phyloP scores from a whole-genome alignment of 2,888 invertebrate genomes.

The Eledona agricola region DNA sequence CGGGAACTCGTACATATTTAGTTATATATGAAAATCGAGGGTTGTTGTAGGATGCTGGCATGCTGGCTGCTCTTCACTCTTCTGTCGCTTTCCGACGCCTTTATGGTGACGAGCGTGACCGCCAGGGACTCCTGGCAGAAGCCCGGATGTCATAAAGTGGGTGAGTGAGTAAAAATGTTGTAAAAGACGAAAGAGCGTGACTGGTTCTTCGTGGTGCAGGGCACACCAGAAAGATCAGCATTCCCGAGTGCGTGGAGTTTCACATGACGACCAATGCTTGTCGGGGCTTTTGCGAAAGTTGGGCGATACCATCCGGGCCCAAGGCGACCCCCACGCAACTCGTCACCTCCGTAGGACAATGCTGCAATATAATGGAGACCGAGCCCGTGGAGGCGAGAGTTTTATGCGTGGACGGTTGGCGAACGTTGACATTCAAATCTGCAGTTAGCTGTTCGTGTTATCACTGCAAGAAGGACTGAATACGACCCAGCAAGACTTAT shows the following conservation, averaged over 20 bases:
- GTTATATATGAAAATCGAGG: neutral
- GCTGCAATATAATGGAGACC: slow-evolving; percentile 90
- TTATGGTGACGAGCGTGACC: slow-evolving; percentile 50
- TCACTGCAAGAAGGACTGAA: slow-evolving; percentile 81
- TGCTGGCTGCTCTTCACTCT: slow-evolving; percentile 59
- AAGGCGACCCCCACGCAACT: slow-evolving; percentile 64
- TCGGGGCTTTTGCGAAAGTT: slow-evolving; percentile 87
- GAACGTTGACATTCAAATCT: slow-evolving; percentile 83
- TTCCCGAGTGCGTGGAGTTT: slow-evolving; percentile 86
- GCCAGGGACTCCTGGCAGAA: slow-evolving; percentile 72
- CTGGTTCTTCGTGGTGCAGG: no score
- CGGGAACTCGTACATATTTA: neutral
- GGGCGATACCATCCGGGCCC: slow-evolving; percentile 79
- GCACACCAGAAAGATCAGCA: slow-evolving; percentile 81
- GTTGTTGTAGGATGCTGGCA: slow-evolving; percentile 58
- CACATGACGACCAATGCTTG: slow-evolving; percentile 88
- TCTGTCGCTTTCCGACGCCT: slow-evolving; percentile 55
- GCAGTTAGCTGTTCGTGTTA: slow-evolving; percentile 85
- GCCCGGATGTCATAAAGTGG: slow-evolving; percentile 83
- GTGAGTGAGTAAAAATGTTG: no score
- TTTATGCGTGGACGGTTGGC: slow-evolving; percentile 79
- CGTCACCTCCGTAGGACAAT: slow-evolving; percentile 78
- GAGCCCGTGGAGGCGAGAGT: slow-evolving; percentile 83
- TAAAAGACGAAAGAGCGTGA: no score
- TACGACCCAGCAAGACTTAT: slow-evolving; percentile 2